These are phyloP conservation scores for Poeciliopsis presidionis DNA, from an alignment of 2,797 vertebrate species.

Conservation along the genomic window DNA sequence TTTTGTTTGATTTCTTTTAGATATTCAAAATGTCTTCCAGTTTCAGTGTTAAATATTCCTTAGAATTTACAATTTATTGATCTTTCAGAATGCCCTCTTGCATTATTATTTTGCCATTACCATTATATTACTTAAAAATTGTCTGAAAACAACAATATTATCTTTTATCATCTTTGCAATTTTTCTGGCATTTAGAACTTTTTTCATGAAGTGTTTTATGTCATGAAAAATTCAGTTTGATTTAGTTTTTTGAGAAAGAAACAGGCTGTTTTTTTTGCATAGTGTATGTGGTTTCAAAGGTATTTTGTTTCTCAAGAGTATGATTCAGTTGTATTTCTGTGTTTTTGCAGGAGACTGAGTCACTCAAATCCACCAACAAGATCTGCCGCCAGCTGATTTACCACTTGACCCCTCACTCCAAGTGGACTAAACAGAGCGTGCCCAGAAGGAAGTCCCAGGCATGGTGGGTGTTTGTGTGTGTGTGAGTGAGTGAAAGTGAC, in stretches of 20 bases:
- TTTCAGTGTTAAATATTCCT: no score
- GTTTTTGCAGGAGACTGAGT: constrained; percentile 81
- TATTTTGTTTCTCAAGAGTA: not conserved
- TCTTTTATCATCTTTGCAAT: no score
- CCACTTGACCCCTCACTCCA: constrained; percentile 91
- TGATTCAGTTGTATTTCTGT: not conserved
- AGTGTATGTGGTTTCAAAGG: not conserved
- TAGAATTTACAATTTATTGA: no score
- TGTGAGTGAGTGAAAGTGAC: constrained; percentile 2
- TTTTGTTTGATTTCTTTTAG: no score
- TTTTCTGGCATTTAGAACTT: not conserved
- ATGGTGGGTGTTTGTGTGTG: constrained; percentile 81
- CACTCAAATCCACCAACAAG: constrained; percentile 88
- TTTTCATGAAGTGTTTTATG: no score
- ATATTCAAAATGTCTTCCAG: no score
- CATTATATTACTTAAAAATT: no score
- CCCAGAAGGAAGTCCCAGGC: constrained; percentile 85
- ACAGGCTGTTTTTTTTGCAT: not conserved
- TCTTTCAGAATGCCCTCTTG: no score
- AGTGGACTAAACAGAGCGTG: constrained; percentile 81
- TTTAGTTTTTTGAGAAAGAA: not conserved
- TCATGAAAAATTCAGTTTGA: not conserved
- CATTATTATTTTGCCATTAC: no score
- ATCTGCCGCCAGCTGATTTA: constrained; percentile 92
- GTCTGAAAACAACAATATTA: no score